A percentile compares a stretch with the other conserved stretches of the same genome.
These are phyloP conservation scores for Dicyrtoma fusca DNA, from an alignment of 2,888 invertebrate genomes.

Conservation along the genomic window DNA sequence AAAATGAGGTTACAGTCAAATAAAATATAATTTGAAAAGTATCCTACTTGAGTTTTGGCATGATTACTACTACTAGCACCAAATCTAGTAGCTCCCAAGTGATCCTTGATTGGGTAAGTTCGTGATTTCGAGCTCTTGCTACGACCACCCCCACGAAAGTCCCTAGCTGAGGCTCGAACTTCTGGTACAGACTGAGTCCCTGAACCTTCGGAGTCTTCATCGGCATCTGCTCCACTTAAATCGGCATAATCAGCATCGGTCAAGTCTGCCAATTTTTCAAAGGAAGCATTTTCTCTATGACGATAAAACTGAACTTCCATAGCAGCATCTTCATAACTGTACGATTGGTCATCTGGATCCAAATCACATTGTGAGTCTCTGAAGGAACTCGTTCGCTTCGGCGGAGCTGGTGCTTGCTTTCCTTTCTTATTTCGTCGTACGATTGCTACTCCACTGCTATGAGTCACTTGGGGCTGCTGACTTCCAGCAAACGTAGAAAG, in stretches of 20 bases:
- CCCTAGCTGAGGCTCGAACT: slow-evolving; percentile 42
- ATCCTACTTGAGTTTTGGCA: slow-evolving; percentile 48
- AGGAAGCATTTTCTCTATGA: slow-evolving; percentile 53
- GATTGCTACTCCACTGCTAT: slow-evolving; percentile 55
- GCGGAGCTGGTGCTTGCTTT: slow-evolving; percentile 93
- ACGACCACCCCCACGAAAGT: slow-evolving; percentile 60
- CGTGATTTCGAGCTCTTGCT: slow-evolving; percentile 69
- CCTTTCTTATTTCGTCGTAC: slow-evolving; percentile 67
- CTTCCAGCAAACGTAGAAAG: slow-evolving; percentile 55
- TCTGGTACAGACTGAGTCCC: slow-evolving; percentile 56
- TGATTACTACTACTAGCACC: slow-evolving; percentile 44
- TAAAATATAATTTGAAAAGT: neutral
- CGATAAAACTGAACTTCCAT: slow-evolving; percentile 49
- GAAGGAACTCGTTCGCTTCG: slow-evolving; percentile 85
- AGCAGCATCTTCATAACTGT: slow-evolving; percentile 48
- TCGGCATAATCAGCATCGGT: slow-evolving; percentile 56
- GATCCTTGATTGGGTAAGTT: slow-evolving; percentile 66
- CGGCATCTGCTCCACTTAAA: slow-evolving; percentile 56
- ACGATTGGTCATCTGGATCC: slow-evolving; percentile 55
- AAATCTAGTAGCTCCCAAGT: slow-evolving; percentile 43
- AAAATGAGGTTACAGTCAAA: neutral
- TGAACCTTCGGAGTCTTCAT: slow-evolving; percentile 55
- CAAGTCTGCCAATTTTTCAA: slow-evolving; percentile 54
- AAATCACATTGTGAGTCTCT: slow-evolving; percentile 56
- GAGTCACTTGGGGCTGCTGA: slow-evolving; percentile 48